Conservation (phyloP, 1,140 invertebrate genomes). For the Eulimnadia texana region DNA sequence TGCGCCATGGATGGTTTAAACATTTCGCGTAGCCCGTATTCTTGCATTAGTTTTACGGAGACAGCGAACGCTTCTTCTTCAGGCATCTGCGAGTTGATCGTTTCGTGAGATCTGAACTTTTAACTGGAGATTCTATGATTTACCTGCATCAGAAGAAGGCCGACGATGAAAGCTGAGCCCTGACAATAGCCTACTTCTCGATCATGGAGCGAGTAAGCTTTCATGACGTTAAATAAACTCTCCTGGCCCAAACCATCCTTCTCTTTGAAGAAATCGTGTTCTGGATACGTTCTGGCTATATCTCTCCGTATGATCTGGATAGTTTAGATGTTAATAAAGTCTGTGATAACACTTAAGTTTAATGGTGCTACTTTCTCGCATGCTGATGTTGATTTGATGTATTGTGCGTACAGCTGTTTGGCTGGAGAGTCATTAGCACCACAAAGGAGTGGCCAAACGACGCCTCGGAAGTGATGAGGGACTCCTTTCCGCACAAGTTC, state of each 20-base stretch:
- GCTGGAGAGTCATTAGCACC: constrained; percentile 74
- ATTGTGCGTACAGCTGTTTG: constrained; percentile 88
- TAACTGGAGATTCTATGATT: background rate
- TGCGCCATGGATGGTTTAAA: constrained; percentile 99
- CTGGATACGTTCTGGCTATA: constrained; percentile 94
- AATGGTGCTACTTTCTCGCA: constrained; percentile 72
- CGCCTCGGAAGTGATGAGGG: constrained; percentile 88
- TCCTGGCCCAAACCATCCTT: constrained; percentile 93
- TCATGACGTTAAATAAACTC: constrained; percentile 96
- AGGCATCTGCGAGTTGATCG: constrained; percentile 66
- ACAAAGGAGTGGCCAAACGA: constrained; percentile 92
- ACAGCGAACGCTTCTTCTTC: constrained; percentile 98
- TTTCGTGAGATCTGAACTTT: no score
- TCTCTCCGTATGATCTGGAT: constrained; percentile 66
- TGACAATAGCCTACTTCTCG: constrained; percentile 98
- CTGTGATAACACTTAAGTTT: background rate
- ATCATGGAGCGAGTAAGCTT: constrained; percentile 93
- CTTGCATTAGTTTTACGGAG: constrained; percentile 92
- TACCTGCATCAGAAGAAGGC: constrained; percentile 79
- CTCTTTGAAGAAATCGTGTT: constrained; percentile 97
- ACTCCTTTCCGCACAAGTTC: constrained; percentile 90
- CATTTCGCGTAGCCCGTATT: constrained; percentile 93
- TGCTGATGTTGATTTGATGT: constrained; percentile 88
- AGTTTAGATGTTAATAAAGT: constrained; percentile 15
- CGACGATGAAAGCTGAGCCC: constrained; percentile 92